Conservation (phyloP, 2,113 vertebrate genomes). For the Procapra przewalskii region DNA sequence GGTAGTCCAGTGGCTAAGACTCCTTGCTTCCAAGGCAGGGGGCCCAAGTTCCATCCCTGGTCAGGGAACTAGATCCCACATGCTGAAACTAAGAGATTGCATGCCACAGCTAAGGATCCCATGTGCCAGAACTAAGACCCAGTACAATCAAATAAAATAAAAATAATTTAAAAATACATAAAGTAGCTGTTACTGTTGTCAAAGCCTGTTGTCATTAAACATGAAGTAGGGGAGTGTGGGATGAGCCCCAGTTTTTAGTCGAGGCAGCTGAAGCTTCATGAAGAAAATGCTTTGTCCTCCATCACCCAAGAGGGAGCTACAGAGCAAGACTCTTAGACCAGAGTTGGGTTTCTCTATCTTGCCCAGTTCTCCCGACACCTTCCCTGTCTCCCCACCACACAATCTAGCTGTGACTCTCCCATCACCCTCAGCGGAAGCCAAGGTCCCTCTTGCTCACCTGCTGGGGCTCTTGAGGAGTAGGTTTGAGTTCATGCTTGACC, state of each 20-base stretch:
- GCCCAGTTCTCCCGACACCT: background rate
- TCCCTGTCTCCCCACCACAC: background rate
- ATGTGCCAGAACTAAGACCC: background rate
- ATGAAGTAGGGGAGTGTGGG: background rate
- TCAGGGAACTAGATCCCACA: background rate
- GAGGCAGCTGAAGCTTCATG: background rate
- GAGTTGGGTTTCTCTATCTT: background rate
- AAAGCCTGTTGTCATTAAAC: background rate
- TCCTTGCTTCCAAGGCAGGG: background rate
- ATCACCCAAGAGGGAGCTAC: background rate
- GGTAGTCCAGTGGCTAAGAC: background rate
- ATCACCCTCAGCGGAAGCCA: background rate
- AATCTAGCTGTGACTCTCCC: background rate
- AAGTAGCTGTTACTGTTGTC: background rate
- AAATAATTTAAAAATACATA: background rate
- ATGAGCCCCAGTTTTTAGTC: background rate
- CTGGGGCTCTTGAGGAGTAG: background rate
- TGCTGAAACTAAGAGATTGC: background rate
- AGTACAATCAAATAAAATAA: background rate
- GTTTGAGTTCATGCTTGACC: slow-evolving; percentile 53
- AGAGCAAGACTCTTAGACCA: background rate
- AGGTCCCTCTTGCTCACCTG: slow-evolving; percentile 51
- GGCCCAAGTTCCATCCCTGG: background rate
- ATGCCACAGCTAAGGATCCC: background rate
- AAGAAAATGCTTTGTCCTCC: background rate